These are phyloP conservation scores for Priapulus caudatus DNA, from an alignment of 2,888 invertebrate genomes.

Conservation along the genomic window DNA sequence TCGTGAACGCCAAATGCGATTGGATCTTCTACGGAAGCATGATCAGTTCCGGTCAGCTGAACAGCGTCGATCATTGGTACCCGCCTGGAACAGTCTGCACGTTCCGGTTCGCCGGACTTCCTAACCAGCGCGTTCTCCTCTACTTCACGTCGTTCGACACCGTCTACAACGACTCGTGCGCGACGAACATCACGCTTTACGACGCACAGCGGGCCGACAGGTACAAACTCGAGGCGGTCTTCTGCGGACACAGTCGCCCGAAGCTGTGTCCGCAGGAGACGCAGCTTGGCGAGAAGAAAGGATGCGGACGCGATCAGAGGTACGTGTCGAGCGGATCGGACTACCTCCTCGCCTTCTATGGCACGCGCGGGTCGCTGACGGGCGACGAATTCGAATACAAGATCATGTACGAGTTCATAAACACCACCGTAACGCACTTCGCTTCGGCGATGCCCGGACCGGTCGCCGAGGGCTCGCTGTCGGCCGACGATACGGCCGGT, in stretches of 20 bases:
- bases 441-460: too few relatives aligned
- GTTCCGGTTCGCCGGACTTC: conserved; percentile 13
- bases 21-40: conserved; percentile 12
- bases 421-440: too few relatives aligned
- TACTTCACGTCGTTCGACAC: conserved; percentile 16
- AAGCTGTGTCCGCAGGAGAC: conserved; percentile 8
- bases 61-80: conserved; percentile 19
- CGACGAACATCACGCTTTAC: conserved; percentile 12
- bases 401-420: conserved; percentile 15
- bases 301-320: conserved; percentile 11
- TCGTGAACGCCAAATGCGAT: conserved; percentile 11
- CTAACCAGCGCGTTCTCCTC: conserved; percentile 12
- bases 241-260: conserved; percentile 14
- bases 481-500: conserved; percentile 7
- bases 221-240: conserved; percentile 9
- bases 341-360: conserved; percentile 15
- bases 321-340: conserved; percentile 10
- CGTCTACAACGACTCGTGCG: conserved; percentile 6
- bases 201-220: conserved; percentile 12
- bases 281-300: neutral
- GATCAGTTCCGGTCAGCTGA: conserved; percentile 14
- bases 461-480: conserved; percentile 7
- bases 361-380: conserved; percentile 16
- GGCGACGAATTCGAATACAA: conserved; percentile 18
- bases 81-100: conserved; percentile 15